These are phyloP conservation scores for Corythornis madagascariensis DNA, from an alignment of 2,113 vertebrate genomes.

Conservation along the genomic window DNA sequence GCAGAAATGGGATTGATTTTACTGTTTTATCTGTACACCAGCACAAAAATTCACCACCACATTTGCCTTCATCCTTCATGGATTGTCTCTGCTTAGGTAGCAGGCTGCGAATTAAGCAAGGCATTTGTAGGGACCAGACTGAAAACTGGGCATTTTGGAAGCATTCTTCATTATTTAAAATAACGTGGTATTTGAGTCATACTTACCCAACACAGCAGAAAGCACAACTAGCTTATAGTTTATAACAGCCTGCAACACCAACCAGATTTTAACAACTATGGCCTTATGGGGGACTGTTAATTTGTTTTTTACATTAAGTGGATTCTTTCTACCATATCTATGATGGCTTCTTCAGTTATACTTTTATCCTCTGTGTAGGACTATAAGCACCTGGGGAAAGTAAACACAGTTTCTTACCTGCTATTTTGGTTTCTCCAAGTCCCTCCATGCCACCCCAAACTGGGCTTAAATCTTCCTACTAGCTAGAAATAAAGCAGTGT, in stretches of 20 bases:
- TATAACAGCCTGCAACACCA: conserved; percentile 22
- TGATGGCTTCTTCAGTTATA: neutral
- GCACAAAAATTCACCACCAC: neutral
- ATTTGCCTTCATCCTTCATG: neutral
- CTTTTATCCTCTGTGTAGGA: neutral
- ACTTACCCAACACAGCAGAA: conserved; percentile 38
- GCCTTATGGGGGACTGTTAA: neutral
- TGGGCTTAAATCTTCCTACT: neutral
- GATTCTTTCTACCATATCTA: neutral
- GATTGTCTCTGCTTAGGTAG: neutral
- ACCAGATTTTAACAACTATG: neutral
- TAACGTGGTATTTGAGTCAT: neutral
- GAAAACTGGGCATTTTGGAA: neutral
- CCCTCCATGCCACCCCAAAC: neutral
- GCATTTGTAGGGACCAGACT: neutral
- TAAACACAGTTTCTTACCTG: conserved; percentile 42
- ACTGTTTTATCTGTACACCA: neutral
- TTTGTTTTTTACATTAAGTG: neutral
- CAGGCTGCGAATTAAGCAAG: neutral
- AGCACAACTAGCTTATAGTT: neutral
- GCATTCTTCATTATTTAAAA: neutral
- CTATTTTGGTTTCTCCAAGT: conserved; percentile 44
- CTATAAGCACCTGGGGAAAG: neutral
- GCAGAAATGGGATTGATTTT: neutral
- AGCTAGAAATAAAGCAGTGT: neutral